phyloP scores from a whole-genome alignment of 2,797 vertebrate species.

The Eulemur albifrons region DNA sequence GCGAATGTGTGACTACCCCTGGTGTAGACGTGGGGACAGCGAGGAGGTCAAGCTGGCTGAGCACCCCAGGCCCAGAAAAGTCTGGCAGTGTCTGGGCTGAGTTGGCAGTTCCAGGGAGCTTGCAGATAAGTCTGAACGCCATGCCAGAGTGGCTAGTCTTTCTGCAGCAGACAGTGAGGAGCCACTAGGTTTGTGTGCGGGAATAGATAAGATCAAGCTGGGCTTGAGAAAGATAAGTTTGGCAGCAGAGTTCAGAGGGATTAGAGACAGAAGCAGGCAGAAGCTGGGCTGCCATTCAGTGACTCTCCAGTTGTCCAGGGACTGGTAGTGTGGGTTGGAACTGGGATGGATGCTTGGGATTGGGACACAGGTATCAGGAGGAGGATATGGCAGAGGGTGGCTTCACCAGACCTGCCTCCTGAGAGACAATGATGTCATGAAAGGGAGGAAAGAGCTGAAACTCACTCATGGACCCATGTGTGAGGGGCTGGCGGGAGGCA shows the following conservation, averaged over 20 bases:
- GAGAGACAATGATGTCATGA: not conserved
- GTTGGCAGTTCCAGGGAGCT: not conserved
- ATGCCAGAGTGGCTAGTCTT: not conserved
- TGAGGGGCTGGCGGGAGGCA: not conserved
- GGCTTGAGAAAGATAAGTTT: not conserved
- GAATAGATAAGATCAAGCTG: conserved; percentile 42
- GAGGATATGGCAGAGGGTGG: not conserved
- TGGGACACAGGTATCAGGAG: not conserved
- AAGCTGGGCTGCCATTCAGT: not conserved
- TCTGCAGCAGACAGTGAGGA: conserved; percentile 39
- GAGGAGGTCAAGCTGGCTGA: not conserved
- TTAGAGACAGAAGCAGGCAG: not conserved
- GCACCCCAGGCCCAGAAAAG: not conserved
- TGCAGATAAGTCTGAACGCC: not conserved
- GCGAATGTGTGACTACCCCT: not conserved
- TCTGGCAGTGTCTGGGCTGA: not conserved
- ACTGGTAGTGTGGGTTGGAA: not conserved
- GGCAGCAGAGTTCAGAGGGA: not conserved
- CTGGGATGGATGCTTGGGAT: not conserved
- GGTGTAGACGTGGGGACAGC: too few species aligned
- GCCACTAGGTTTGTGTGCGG: not conserved
- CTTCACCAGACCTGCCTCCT: not conserved
- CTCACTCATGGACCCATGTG: not conserved
- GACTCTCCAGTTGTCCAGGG: not conserved
- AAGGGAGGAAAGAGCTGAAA: not conserved